phyloP scores from a whole-genome alignment of 92 coral and sea anemone genomes.

The Ricordea florida region DNA sequence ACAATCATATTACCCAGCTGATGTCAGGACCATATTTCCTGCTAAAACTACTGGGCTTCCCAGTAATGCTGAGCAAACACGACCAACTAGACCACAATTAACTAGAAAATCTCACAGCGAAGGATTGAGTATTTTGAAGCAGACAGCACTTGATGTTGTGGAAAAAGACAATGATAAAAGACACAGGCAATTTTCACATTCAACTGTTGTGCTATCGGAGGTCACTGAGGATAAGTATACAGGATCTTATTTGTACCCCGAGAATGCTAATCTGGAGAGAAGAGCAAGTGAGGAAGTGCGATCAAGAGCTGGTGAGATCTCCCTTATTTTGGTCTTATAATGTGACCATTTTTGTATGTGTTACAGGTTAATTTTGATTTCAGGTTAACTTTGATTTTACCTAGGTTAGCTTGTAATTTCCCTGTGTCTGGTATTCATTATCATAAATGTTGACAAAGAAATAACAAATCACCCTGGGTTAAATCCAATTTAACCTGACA shows the following conservation, averaged over 20 bases:
- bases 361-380: too few relatives aligned
- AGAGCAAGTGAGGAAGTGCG: conserved; percentile 77
- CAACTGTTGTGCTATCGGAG: conserved; percentile 22
- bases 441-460: too few relatives aligned
- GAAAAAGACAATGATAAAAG: conserved; percentile 25
- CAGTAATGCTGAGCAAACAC: conserved; percentile 56
- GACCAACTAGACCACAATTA: conserved; percentile 42
- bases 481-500: too few relatives aligned
- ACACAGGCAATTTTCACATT: conserved; percentile 16
- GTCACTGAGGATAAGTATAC: conserved; percentile 15
- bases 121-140: conserved; percentile 71
- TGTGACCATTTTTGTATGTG: too few relatives aligned
- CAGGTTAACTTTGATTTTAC: too few relatives aligned
- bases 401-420: too few relatives aligned
- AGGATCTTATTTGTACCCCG: conserved; percentile 24
- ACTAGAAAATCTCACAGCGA: conserved; percentile 80
- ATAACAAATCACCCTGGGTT: too few relatives aligned
- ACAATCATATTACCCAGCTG: conserved; percentile 60
- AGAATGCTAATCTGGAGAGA: conserved; percentile 41
- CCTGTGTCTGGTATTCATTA: too few relatives aligned
- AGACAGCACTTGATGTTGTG: conserved; percentile 25
- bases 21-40: conserved; percentile 93
- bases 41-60: conserved; percentile 87
- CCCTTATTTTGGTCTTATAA: too few relatives aligned
- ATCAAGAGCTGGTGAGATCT: conserved; percentile 51